Evolutionary conservation across 2,113 vertebrate species (phyloP), one percentile per base, ranked within the genome.

Genomic region (Podocnemis expansa): DNA sequence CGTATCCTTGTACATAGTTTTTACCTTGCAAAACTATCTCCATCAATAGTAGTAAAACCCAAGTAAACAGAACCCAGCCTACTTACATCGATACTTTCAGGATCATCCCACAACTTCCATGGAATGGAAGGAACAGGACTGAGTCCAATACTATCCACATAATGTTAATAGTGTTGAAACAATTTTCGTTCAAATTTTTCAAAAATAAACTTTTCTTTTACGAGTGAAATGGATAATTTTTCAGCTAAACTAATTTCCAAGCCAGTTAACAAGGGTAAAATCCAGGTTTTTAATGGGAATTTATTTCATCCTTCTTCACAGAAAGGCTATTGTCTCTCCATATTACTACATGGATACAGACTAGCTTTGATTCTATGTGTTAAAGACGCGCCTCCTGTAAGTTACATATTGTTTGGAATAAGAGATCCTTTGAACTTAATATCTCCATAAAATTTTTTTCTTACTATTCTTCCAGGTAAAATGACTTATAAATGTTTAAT

Each of bases 401-500:
- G 88, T 93, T 88, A 93, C 45, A 21, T 84, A 84, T 82, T 89
- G 84, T 90, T 91, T 93, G 90, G 81, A 84, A 82, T 78, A 54
- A 49, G 87, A 34, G 45, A 86, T 82, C 86, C 90, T 97, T 94
- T 93, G 90, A 94, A 95, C 54, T 41, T 24, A 82, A 43, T 31
- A 49, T 87, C 70, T 89, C 49, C 49, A 78, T 80, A 60, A 76
- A 58, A 82, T 89, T 87, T 63, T 52, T n/a, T 1, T 91, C 49
- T 94, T 78, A 47, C 49, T 93, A 78, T 90, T 51, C 82, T 95
- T 94, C 88, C 45, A 63, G 70, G 75, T 86, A 82, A 82, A 91
- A 96, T 93, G 49, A 92, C 89, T 93, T 92, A 94, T 84, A 88
- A 92, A 88, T 60, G 38, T 58, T 88, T 94, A 82, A 91, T 41